Percentiles rank a stretch among this genome's conserved stretches.
These are phyloP conservation scores for Nasonovia ribisnigri DNA, from an alignment of 2,888 invertebrate genomes.

Conservation along the genomic window DNA sequence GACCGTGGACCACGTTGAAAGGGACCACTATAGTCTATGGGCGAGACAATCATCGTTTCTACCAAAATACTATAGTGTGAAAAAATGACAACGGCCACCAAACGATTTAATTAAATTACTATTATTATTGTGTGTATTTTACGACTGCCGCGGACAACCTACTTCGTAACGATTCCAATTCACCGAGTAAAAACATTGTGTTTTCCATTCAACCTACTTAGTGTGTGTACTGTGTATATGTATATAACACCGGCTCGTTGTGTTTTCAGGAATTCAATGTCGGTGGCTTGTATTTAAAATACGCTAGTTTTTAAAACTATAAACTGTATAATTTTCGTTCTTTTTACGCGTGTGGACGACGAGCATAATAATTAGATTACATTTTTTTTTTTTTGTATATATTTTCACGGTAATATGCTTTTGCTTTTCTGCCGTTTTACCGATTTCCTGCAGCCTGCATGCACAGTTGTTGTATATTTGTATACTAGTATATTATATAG, in stretches of 20 bases:
- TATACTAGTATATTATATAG: neutral
- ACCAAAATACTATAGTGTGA: neutral
- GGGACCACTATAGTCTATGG: neutral
- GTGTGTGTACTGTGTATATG: neutral
- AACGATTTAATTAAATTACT: slow-evolving; percentile 45
- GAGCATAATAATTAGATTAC: slow-evolving; percentile 27
- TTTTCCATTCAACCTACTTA: slow-evolving; percentile 59
- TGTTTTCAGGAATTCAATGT: neutral
- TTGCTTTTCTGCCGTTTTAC: slow-evolving; percentile 7
- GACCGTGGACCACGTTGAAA: neutral
- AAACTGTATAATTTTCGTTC: slow-evolving; percentile 5
- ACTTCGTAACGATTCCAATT: slow-evolving; percentile 45
- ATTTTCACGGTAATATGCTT: neutral
- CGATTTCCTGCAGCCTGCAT: neutral
- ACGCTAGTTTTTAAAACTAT: neutral
- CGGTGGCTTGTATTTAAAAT: neutral
- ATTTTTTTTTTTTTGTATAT: neutral
- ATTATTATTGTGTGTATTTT: slow-evolving; percentile 3
- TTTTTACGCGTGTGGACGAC: slow-evolving; percentile 17
- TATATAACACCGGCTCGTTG: neutral
- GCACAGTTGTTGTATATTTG: neutral
- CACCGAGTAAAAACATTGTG: slow-evolving; percentile 32
- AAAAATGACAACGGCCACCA: neutral
- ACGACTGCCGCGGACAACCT: slow-evolving; percentile 40
- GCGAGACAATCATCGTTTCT: neutral